A percentile compares a stretch with the other conserved stretches of the same genome.
Evolutionary conservation across 2,888 invertebrate species (phyloP).

Genomic region (Clepsis dumicolana): DNA sequence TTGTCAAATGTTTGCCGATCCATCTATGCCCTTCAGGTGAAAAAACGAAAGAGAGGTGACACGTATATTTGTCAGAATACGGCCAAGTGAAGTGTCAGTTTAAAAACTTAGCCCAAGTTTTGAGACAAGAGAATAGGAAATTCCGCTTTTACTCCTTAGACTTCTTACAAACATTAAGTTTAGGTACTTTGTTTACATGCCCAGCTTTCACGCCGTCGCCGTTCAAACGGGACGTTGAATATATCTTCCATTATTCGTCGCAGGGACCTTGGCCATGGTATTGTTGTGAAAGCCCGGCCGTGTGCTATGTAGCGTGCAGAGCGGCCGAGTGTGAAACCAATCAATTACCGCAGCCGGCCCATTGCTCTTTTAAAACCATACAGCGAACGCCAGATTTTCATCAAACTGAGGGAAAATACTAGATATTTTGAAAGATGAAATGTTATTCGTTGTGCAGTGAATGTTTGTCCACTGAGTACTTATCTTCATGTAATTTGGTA

Average conservation of each 20-base stretch:
- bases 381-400: neutral
- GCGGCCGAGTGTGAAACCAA: constrained; percentile 61
- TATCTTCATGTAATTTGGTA: too few relatives aligned
- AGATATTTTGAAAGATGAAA: neutral
- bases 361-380: constrained; percentile 27
- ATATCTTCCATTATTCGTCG: constrained; percentile 17
- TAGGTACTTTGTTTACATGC: neutral
- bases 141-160: neutral
- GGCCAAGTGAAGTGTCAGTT: too few relatives aligned
- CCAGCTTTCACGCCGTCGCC: neutral
- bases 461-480: too few relatives aligned
- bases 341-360: constrained; percentile 57
- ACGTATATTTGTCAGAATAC: too few relatives aligned
- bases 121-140: too few relatives aligned
- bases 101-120: too few relatives aligned
- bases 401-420: neutral
- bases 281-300: constrained; percentile 39
- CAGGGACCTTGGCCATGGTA: constrained; percentile 29
- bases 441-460: neutral
- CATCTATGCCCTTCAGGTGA: too few relatives aligned
- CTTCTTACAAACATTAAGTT: neutral
- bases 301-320: constrained; percentile 52
- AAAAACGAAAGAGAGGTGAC: too few relatives aligned
- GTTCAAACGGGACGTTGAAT: constrained; percentile 17
- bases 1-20: too few relatives aligned